phyloP scores from a whole-genome alignment of 2,797 vertebrate genomes.

The Acipenser oxyrinchus region DNA sequence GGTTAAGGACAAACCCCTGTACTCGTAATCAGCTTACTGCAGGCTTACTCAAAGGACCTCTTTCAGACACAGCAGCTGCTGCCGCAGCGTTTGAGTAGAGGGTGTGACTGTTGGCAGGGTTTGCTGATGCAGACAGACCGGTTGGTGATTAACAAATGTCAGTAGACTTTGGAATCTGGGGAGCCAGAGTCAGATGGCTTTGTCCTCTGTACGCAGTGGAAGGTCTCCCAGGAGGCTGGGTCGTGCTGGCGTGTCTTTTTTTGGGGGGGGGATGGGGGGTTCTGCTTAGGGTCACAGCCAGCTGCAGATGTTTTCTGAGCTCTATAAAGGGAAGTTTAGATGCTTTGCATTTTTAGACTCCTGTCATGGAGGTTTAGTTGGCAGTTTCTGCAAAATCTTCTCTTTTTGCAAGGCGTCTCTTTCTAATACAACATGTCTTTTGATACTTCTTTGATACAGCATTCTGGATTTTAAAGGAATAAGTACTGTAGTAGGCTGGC shows the following conservation, averaged over 20 bases:
- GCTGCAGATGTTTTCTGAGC: constrained; percentile 48
- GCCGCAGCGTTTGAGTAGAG: constrained; percentile 78
- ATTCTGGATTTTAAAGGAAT: constrained; percentile 43
- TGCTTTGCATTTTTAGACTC: constrained; percentile 63
- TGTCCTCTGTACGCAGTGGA: constrained; percentile 68
- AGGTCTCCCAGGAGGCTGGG: constrained; percentile 70
- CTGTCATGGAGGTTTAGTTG: constrained; percentile 43
- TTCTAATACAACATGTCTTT: neutral
- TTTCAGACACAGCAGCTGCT: constrained; percentile 83
- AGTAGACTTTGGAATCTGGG: constrained; percentile 98
- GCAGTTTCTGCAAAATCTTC: constrained; percentile 38
- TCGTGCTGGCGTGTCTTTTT: constrained; percentile 48
- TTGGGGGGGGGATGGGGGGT: neutral
- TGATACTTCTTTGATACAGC: constrained; percentile 17
- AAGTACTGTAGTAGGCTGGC: constrained; percentile 34
- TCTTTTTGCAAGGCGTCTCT: constrained; percentile 30
- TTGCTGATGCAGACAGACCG: constrained; percentile 83
- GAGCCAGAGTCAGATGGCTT: constrained; percentile 73
- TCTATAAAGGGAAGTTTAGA: constrained; percentile 53
- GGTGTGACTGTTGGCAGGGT: constrained; percentile 87
- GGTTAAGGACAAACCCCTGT: constrained; percentile 63
- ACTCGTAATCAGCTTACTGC: constrained; percentile 65
- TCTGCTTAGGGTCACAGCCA: constrained; percentile 34
- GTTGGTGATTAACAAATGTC: constrained; percentile 98
- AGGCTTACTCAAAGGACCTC: constrained; percentile 82